Evolutionary conservation across 2,888 invertebrate genomes (phyloP), one percentile per base, ranked within the genome.

Genomic region (Carcina quercana): DNA sequence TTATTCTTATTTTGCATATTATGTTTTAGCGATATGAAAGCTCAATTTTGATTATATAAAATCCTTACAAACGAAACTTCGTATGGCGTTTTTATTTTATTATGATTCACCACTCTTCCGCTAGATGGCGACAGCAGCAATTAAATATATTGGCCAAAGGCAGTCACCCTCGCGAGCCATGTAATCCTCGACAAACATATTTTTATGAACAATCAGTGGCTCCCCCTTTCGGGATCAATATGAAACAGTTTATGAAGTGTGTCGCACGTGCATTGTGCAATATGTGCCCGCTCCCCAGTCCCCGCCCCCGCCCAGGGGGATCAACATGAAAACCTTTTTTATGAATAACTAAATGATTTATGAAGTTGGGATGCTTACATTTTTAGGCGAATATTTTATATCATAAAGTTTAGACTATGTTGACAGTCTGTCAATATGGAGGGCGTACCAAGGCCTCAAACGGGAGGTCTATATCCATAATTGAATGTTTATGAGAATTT

Each of bases 331-430:
- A 70, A 63, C 66, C 69, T 78, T 80, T n/a, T 80, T 80, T 80
- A 79, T 80, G 82, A 82, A 80, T 80, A 75, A 69, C 73, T 73
- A 63, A 72, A 75, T 80, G 80, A 79, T 80, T 82, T 82, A 83
- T 78, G 68, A 70, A 70, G 62, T 66, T 46, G 42, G 50, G 58
- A 53, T 50, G 50, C 47, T 48, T 50, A 54, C 49, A 52, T 55
- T 57, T 49, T 48, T 45, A 10, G n/a, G n/a, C n/a, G n/a, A n/a
- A n/a, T n/a, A n/a, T n/a, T n/a, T n/a, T n/a, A n/a, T n/a, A n/a
- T n/a, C n/a, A n/a, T n/a, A n/a, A n/a, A n/a, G n/a, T n/a, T n/a
- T n/a, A n/a, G n/a, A n/a, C n/a, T n/a, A n/a, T n/a, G n/a, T n/a
- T n/a, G n/a, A n/a, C n/a, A n/a, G n/a, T n/a, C n/a, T n/a, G n/a